A percentile compares a stretch with the other conserved stretches of the same genome.
These are phyloP conservation scores for Pyrocephalus nanus DNA, from an alignment of 2,797 vertebrate genomes.

Conservation along the genomic window DNA sequence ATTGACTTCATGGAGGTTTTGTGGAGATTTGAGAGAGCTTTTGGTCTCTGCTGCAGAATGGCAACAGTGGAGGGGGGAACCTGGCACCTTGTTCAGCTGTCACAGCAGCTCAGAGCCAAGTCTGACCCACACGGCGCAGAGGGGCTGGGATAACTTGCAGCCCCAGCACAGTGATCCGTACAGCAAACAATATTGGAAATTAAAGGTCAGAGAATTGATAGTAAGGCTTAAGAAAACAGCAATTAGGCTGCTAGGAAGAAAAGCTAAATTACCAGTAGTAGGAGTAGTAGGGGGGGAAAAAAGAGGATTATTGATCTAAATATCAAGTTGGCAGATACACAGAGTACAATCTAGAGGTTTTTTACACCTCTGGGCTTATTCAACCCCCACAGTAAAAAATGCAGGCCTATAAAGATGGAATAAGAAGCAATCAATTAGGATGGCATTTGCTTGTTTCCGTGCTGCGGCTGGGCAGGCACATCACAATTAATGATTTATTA, in stretches of 20 bases:
- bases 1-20: neutral
- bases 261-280: conserved; percentile 50
- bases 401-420: conserved; percentile 47
- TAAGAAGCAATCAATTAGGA: conserved; percentile 64
- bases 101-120: neutral
- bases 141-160: neutral
- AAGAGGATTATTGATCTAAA: conserved; percentile 58
- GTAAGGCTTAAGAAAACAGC: conserved; percentile 61
- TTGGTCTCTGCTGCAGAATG: neutral
- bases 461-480: conserved; percentile 52
- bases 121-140: rapidly evolving
- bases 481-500: conserved; percentile 69
- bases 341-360: conserved; percentile 35
- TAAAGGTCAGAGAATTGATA: conserved; percentile 69
- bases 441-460: conserved; percentile 54
- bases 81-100: neutral
- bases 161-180: neutral
- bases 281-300: rapidly evolving
- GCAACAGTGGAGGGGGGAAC: neutral
- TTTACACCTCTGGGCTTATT: conserved; percentile 67
- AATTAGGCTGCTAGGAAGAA: conserved; percentile 61
- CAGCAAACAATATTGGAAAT: conserved; percentile 43
- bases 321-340: conserved; percentile 54
- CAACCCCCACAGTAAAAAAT: conserved; percentile 50
- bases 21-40: neutral